Evolutionary conservation across 1,140 invertebrate species (phyloP).

Genomic region (Ooceraea biroi): DNA sequence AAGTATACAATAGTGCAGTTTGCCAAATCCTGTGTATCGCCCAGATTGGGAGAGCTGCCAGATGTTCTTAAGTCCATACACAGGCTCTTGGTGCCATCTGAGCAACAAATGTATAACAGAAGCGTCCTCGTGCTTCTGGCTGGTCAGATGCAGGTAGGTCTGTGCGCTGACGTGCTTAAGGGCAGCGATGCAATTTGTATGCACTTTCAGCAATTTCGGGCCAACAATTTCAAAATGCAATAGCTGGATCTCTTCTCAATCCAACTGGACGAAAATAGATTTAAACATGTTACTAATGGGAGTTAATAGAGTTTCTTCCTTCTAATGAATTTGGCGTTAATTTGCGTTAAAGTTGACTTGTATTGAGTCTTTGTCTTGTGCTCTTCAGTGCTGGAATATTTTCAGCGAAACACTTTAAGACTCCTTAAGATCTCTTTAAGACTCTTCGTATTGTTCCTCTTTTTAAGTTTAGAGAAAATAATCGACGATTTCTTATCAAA

Average conservation of each 20-base stretch:
- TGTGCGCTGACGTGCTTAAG: neutral
- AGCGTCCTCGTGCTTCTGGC: constrained; percentile 85
- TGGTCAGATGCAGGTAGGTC: constrained; percentile 86
- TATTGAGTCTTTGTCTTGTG: neutral
- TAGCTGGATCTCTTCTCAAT: too few relatives aligned
- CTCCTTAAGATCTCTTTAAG: too few relatives aligned
- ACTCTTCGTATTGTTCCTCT: too few relatives aligned
- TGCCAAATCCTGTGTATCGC: constrained; percentile 89
- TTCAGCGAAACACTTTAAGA: too few relatives aligned
- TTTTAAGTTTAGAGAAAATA: too few relatives aligned
- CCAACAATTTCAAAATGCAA: too few relatives aligned
- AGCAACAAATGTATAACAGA: constrained; percentile 78
- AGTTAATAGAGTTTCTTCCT: neutral
- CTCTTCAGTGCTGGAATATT: too few relatives aligned
- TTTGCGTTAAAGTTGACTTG: neutral
- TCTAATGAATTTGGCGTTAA: neutral
- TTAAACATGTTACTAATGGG: neutral
- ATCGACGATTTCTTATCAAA: too few relatives aligned
- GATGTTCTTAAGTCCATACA: constrained; percentile 90
- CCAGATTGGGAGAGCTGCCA: constrained; percentile 88
- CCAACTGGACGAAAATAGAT: neutral
- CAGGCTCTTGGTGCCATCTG: constrained; percentile 86
- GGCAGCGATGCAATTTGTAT: neutral
- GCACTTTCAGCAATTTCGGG: too few relatives aligned
- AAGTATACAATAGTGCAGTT: constrained; percentile 89